Evolutionary conservation across 2,113 vertebrate species (phyloP), one percentile per base, ranked within the genome.

Genomic region (Oryctolagus cuniculus): DNA sequence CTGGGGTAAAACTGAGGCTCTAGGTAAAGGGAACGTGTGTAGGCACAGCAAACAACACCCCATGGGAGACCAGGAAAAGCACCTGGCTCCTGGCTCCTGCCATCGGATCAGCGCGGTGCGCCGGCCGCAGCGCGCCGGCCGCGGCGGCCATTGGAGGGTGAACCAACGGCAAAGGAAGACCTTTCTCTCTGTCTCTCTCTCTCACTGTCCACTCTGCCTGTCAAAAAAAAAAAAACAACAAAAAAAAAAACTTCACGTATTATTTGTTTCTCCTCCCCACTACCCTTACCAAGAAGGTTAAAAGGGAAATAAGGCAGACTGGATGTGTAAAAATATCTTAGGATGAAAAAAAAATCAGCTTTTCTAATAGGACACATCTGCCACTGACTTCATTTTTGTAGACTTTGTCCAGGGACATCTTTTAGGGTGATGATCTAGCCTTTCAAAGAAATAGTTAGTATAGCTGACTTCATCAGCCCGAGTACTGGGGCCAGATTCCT

Each of bases 251-350:
- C 5, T 36, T 70, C 11, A 70, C 9, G 66, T 93, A 61, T 83
- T 74, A 24, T 38, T 73, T 83, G 53, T 75, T 5, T 80, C 36
- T 93, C 55, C 13, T 55, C 22, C 58, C 38, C 83, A 24, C 17
- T 10, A 36, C 61, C 31, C 5, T 90, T 22, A 73, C 25, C 74
- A 87, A 66, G 24, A 94, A 61, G 11, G 6, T 25, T 83, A 53
- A 27, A 95, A 81, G 36, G 36, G 17, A 34, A 38, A 89, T 89
- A 92, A 25, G 55, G 19, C 51, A 69, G 80, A 49, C 11, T 82
- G 19, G 29, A 44, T 55, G 9, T 67, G 49, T 95, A 87, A 95
- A 96, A 89, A 85, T 61, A 93, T 80, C 29, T 73, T 87, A 88
- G 69, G 36, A 69, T 74, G 44, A 44, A 44, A 88, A 44, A 77